Base-by-base conservation (phyloP, 2,888 invertebrate species). In the Isoperla grammatica region DNA sequence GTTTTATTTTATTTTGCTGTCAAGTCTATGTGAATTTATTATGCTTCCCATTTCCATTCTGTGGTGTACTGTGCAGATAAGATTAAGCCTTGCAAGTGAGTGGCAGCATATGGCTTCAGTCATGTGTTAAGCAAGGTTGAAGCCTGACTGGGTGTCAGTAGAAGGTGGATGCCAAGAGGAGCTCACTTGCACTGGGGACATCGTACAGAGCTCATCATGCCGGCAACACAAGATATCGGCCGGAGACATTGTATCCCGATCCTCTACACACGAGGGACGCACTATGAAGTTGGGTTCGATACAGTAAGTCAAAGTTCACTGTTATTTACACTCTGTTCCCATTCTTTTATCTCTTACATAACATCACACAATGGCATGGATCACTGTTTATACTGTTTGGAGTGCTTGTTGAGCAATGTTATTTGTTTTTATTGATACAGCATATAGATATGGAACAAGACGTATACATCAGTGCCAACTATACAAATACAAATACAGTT, bases 231-330 rank as follows among this genome's bases (percentile, higher is more conserved):
- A 66, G 2, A 50, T n/a, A 69, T 75, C 59, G 76, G 74, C 3
- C 72, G 85, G 62, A 75, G 87, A 60, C 81, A 85, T 65, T 81
- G 80, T 6, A 86, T 93, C 60, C 92, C 92, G 0, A 83, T 92
- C 17, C 75, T 93, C 54, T 84, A 88, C 72, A 84, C 87, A 1
- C 78, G 82, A 64, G 93, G 93, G 57, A 88, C 86, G 0, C 87
- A 92, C 73, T 91, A 92, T 71, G 90, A 92, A 71, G 87, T 93
- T 56, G 93, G 93, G 63, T 91, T 80, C 70, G 90, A 91, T 76
- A 84, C 90, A 76, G 93, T 93, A 76, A 84, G 88, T 77, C 29
- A 29, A 29, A 29, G 29, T 29, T 29, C 29, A 29, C 29, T 29
- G 8, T 8, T 29, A 4, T 29, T 29, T 29, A 6, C 8, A 6